Evolutionary conservation across 1,140 invertebrate species (phyloP).

Genomic region (Zaprionus ghesquierei): DNA sequence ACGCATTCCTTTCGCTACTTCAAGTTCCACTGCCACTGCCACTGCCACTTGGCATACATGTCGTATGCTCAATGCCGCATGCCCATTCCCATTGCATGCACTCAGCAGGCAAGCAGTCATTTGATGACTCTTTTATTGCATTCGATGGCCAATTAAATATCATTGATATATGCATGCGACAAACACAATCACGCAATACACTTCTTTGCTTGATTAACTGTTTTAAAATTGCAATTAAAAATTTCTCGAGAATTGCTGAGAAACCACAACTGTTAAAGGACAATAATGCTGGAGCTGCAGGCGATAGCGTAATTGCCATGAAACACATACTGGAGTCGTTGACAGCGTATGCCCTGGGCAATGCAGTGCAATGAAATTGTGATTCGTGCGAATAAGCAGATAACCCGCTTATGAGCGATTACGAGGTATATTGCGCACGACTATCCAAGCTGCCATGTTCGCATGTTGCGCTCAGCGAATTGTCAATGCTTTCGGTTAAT

Average conservation of each 20-base stretch:
- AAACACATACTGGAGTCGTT: neutral
- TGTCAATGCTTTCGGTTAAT: constrained; percentile 13
- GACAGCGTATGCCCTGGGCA: neutral
- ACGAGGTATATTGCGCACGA: neutral
- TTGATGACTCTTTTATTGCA: constrained; percentile 46
- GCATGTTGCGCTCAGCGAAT: neutral
- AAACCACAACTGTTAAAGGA: neutral
- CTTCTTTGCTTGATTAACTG: neutral
- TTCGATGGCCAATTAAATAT: constrained; percentile 40
- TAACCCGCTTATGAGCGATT: too few relatives aligned
- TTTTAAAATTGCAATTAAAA: neutral
- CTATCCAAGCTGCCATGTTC: neutral
- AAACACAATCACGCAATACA: constrained; percentile 13
- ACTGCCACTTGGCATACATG: constrained; percentile 34
- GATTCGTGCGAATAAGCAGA: too few relatives aligned
- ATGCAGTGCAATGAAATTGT: neutral
- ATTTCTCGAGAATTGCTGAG: neutral
- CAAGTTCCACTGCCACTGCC: neutral
- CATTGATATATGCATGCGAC: constrained; percentile 31
- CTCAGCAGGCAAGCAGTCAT: constrained; percentile 11
- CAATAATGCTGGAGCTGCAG: neutral
- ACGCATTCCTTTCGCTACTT: neutral
- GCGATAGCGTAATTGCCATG: neutral
- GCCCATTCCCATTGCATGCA: constrained; percentile 21
- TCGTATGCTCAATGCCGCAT: constrained; percentile 48